These are phyloP conservation scores for Hydrolagus affinis DNA, from an alignment of 2,113 vertebrate genomes.

Conservation along the genomic window DNA sequence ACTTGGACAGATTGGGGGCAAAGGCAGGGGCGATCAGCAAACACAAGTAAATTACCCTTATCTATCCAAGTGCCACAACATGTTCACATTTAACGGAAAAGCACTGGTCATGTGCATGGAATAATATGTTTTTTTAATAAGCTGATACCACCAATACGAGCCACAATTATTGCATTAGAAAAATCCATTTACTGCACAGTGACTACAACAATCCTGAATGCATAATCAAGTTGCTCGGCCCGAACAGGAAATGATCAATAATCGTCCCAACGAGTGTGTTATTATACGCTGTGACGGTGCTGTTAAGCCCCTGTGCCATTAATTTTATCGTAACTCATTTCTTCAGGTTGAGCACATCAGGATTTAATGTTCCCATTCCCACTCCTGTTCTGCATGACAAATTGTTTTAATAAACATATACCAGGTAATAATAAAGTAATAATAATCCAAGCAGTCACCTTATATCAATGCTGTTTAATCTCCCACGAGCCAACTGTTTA, in stretches of 20 bases:
- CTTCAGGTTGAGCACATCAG: slow-evolving; percentile 81
- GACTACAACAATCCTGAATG: slow-evolving; percentile 66
- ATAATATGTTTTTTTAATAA: slow-evolving; percentile 31
- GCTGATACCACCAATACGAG: slow-evolving; percentile 17
- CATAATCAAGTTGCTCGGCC: slow-evolving; percentile 86
- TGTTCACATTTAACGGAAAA: slow-evolving; percentile 16
- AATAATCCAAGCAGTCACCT: slow-evolving; percentile 97
- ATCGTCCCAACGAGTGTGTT: slow-evolving; percentile 73
- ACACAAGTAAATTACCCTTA: slow-evolving; percentile 18
- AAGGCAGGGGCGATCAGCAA: no score
- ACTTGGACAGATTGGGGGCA: not conserved
- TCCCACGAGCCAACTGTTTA: slow-evolving; percentile 89
- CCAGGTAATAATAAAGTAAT: slow-evolving; percentile 99
- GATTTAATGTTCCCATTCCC: slow-evolving; percentile 97
- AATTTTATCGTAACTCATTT: slow-evolving; percentile 93
- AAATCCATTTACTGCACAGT: slow-evolving; percentile 52
- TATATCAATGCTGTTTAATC: slow-evolving; percentile 99
- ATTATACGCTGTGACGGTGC: slow-evolving; percentile 62
- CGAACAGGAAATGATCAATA: slow-evolving; percentile 85
- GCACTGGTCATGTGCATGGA: not conserved
- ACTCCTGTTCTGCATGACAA: slow-evolving; percentile 99
- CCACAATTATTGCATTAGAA: slow-evolving; percentile 25
- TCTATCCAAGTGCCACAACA: slow-evolving; percentile 3
- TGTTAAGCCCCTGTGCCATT: slow-evolving; percentile 68
- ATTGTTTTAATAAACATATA: slow-evolving; percentile 99